phyloP scores from a whole-genome alignment of 35 echinoderm and acorn worm genomes.

The Eucidaris tribuloides region DNA sequence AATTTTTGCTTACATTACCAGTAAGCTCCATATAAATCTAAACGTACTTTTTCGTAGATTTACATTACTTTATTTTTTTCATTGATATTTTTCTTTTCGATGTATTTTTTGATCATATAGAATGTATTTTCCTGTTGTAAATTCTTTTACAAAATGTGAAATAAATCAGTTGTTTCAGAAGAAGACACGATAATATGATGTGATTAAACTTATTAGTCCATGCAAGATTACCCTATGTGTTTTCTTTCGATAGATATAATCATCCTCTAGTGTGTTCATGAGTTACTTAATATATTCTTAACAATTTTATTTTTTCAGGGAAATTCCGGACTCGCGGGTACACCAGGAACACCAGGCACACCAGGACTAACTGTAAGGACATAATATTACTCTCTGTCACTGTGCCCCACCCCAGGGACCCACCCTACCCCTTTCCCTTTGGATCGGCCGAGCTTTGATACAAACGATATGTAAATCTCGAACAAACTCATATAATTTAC shows the following conservation, averaged over 20 bases:
- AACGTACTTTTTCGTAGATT: too few relatives aligned
- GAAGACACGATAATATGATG: not conserved
- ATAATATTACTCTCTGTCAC: not conserved
- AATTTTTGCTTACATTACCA: too few relatives aligned
- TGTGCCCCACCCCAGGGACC: not conserved
- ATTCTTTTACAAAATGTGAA: not conserved
- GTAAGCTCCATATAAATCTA: too few relatives aligned
- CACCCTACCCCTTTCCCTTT: not conserved
- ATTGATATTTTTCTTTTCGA: too few relatives aligned
- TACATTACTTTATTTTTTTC: too few relatives aligned
- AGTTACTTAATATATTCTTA: not conserved
- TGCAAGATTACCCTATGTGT: too few relatives aligned
- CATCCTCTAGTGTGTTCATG: not conserved
- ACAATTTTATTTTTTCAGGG: constrained; percentile 22
- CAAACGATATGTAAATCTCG: not conserved
- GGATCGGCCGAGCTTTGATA: not conserved
- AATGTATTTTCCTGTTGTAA: not conserved
- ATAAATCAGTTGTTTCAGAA: too few relatives aligned
- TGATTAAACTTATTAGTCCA: not conserved
- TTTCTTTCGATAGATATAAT: too few relatives aligned
- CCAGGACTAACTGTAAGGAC: not conserved
- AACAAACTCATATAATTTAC: not conserved
- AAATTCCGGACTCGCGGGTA: not conserved
- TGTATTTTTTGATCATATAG: not conserved
- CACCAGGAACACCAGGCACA: not conserved